phyloP scores from a whole-genome alignment of 2,113 vertebrate species.

The Gadus macrocephalus region DNA sequence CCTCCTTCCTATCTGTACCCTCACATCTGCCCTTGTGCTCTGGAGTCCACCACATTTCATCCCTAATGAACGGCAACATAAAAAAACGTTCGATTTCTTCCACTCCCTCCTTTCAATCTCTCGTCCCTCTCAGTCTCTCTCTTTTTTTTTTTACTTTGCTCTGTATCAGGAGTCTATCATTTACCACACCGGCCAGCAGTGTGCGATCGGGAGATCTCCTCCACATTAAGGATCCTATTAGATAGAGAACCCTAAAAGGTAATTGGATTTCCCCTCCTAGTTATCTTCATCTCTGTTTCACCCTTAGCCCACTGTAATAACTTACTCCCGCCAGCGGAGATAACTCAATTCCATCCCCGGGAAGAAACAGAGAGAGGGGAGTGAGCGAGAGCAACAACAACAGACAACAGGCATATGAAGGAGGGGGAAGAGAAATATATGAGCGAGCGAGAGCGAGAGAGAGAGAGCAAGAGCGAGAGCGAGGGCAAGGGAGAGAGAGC shows the following conservation, averaged over 20 bases:
- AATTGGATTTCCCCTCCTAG: constrained; percentile 99
- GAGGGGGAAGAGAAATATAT: neutral
- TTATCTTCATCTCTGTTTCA: constrained; percentile 99
- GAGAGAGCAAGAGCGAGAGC: neutral
- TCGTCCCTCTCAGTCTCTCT: constrained; percentile 24
- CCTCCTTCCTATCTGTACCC: constrained; percentile 63
- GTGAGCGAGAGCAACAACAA: too few species aligned
- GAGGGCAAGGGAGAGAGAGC: too few species aligned
- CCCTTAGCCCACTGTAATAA: constrained; percentile 89
- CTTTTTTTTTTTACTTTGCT: constrained; percentile 16
- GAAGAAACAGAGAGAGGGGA: neutral
- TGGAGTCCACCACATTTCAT: constrained; percentile 78
- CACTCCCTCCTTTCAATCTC: constrained; percentile 56
- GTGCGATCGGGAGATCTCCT: constrained; percentile 90
- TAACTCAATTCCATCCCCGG: constrained; percentile 92
- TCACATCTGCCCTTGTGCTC: constrained; percentile 74
- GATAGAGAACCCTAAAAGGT: constrained; percentile 99
- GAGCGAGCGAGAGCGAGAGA: neutral
- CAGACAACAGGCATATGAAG: too few species aligned
- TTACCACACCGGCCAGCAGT: constrained; percentile 47
- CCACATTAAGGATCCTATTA: constrained; percentile 99
- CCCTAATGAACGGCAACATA: constrained; percentile 76
- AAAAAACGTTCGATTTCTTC: constrained; percentile 75
- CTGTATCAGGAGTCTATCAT: constrained; percentile 61
- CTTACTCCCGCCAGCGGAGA: constrained; percentile 93